Evolutionary conservation across 64 coral and sea anemone species (phyloP).

Genomic region (Montipora efflorescens): DNA sequence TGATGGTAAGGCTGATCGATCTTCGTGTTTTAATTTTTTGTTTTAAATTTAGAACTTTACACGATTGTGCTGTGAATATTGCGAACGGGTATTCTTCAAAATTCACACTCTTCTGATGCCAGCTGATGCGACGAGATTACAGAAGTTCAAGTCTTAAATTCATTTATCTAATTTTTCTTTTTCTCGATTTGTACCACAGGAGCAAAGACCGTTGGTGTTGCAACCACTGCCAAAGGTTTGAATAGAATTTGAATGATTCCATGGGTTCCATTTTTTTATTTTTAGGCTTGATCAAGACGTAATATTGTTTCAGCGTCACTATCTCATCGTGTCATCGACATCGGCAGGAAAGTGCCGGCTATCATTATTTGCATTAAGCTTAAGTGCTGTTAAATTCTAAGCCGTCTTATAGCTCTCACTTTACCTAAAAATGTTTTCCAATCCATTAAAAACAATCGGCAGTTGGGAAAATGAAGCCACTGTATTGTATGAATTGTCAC

Average conservation of each 20-base stretch:
- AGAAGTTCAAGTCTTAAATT: neutral
- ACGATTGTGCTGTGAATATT: too few species aligned
- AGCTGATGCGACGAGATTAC: neutral
- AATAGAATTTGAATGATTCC: neutral
- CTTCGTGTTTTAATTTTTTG: neutral
- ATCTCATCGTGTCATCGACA: too few species aligned
- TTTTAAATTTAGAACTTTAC: neutral
- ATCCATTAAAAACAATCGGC: neutral
- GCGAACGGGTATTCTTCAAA: too few species aligned
- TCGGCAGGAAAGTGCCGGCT: neutral
- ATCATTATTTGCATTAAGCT: neutral
- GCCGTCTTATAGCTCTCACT: neutral
- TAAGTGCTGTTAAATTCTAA: neutral
- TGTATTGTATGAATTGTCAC: neutral
- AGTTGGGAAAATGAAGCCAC: neutral
- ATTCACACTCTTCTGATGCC: neutral
- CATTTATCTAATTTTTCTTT: neutral
- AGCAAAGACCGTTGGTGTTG: slow-evolving; percentile 25
- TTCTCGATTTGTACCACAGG: slow-evolving; percentile 12
- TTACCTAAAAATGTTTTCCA: neutral
- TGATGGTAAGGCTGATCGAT: slow-evolving; percentile 44
- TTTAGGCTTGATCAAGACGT: neutral
- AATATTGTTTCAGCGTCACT: neutral
- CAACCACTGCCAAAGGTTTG: slow-evolving; percentile 36
- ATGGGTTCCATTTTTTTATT: too few species aligned